Percentiles rank a stretch among this genome's conserved stretches.
Evolutionary conservation across 2,888 invertebrate species (phyloP).

Genomic region (Eupsilia transversa): DNA sequence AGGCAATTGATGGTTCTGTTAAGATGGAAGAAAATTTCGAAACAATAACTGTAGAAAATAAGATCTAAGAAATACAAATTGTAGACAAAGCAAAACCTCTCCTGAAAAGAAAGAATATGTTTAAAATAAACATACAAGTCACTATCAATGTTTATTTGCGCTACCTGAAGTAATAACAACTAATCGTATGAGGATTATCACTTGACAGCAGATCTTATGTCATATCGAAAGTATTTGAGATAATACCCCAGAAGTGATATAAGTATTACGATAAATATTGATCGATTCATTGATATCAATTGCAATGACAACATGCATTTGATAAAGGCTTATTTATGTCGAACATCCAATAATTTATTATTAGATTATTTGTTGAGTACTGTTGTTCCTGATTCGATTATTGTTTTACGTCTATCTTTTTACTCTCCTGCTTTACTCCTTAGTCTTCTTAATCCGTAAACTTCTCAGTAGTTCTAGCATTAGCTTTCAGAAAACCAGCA

Average conservation of each 20-base stretch:
- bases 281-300: constrained; percentile 41
- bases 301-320: constrained; percentile 54
- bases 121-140: background rate
- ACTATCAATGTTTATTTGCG: background rate
- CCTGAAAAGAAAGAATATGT: background rate
- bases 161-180: constrained; percentile 10
- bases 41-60: background rate
- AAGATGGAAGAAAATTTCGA: background rate
- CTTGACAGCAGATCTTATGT: constrained; percentile 42
- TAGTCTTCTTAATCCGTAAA: background rate
- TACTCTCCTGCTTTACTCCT: background rate
- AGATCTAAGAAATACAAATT: background rate
- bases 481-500: background rate
- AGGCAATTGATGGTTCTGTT: background rate
- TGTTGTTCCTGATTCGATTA: constrained; percentile 3
- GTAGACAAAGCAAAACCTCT: background rate
- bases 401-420: background rate
- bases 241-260: constrained; percentile 32
- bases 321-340: constrained; percentile 29
- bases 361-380: background rate
- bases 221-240: constrained; percentile 49
- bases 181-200: constrained; percentile 31
- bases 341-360: constrained; percentile 13
- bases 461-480: background rate
- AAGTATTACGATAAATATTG: constrained; percentile 51